A percentile compares a stretch with the other conserved stretches of the same genome.
Evolutionary conservation across 2,888 invertebrate species (phyloP).

Genomic region (Drosophila atripex): DNA sequence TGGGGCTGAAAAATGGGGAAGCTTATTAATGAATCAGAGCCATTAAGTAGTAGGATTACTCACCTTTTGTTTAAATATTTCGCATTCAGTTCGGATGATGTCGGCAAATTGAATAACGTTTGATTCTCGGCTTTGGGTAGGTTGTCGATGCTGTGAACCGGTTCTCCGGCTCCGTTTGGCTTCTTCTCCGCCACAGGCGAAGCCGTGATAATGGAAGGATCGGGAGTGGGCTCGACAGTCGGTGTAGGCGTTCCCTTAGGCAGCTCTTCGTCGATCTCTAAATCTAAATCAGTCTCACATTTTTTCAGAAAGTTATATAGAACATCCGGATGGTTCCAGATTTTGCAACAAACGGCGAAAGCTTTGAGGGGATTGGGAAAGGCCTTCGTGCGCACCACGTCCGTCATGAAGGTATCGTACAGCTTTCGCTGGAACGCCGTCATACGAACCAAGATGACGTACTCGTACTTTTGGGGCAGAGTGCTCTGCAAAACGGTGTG

Average conservation of each 20-base stretch:
- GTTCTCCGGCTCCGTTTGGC: conserved; percentile 14
- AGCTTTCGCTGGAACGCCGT: conserved; percentile 94
- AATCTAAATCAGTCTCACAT: conserved; percentile 90
- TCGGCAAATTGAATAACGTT: conserved; percentile 32
- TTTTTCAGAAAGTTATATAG: conserved; percentile 94
- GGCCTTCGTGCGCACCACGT: conserved; percentile 92
- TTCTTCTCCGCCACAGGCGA: conserved; percentile 22
- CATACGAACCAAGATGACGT: conserved; percentile 95
- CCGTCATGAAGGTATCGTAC: conserved; percentile 97
- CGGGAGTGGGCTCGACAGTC: conserved; percentile 65
- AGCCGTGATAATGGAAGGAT: conserved; percentile 15
- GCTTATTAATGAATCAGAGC: not conserved
- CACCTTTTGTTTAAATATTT: conserved; percentile 59
- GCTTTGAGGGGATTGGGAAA: conserved; percentile 98
- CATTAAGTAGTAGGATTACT: not conserved
- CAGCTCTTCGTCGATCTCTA: conserved; percentile 90
- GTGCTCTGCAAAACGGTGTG: conserved; percentile 96
- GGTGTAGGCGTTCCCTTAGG: conserved; percentile 54
- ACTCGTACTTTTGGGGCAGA: conserved; percentile 97
- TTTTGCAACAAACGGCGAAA: conserved; percentile 99
- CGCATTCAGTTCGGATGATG: conserved; percentile 51
- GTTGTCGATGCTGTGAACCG: conserved; percentile 7
- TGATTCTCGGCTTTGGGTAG: conserved; percentile 27
- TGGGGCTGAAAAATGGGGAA: conserved; percentile 24
- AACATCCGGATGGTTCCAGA: conserved; percentile 98